These are phyloP conservation scores for Parasteatoda tepidariorum DNA, from an alignment of 1,140 invertebrate genomes.

Conservation along the genomic window DNA sequence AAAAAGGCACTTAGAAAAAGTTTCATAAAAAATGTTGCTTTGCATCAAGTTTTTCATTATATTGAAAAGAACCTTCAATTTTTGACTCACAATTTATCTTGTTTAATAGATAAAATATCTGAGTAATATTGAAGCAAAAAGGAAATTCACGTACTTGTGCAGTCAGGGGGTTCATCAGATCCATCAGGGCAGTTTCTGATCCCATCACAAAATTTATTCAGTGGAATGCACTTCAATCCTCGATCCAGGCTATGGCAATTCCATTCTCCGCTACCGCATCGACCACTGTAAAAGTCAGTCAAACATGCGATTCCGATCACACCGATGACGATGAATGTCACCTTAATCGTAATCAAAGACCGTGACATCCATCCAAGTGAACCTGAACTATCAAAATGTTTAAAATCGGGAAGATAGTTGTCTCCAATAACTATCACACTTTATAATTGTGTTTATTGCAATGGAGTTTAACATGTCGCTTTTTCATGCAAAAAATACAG, in stretches of 20 bases:
- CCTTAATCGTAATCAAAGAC: slow-evolving; percentile 31
- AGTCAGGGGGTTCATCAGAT: slow-evolving; percentile 61
- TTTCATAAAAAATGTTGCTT: too few relatives aligned
- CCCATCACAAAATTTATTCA: slow-evolving; percentile 85
- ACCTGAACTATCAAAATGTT: neutral
- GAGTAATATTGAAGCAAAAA: too few relatives aligned
- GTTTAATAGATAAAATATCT: too few relatives aligned
- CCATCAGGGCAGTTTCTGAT: slow-evolving; percentile 71
- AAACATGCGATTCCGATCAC: neutral
- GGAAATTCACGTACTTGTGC: slow-evolving; percentile 58
- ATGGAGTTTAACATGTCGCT: too few relatives aligned
- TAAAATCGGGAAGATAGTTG: neutral
- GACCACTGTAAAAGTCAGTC: neutral
- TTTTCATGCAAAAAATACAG: too few relatives aligned
- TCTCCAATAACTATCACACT: neutral
- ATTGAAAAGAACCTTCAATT: too few relatives aligned
- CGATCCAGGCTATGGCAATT: slow-evolving; percentile 5
- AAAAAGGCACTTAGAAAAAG: too few relatives aligned
- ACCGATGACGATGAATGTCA: slow-evolving; percentile 3
- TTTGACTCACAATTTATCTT: too few relatives aligned
- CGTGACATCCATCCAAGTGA: slow-evolving; percentile 44
- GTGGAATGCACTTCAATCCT: slow-evolving; percentile 82
- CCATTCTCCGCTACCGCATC: slow-evolving; percentile 47
- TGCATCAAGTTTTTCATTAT: too few relatives aligned
- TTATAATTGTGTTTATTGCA: neutral